Base-by-base conservation (phyloP, 2,797 vertebrate genomes). In the Streptopelia turtur region DNA sequence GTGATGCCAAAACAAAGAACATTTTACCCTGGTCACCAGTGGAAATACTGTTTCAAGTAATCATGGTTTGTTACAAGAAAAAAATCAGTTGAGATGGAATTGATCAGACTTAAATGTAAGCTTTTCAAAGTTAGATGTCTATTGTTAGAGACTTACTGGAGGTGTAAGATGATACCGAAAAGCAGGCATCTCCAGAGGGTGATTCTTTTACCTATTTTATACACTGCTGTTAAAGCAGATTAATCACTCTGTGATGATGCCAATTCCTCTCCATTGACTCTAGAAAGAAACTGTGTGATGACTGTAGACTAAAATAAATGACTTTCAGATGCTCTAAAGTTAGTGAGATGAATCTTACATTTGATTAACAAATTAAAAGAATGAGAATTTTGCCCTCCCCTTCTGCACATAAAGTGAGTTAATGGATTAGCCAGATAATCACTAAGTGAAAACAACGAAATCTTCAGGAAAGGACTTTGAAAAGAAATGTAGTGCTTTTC, bases 1-100 rank as follows among this genome's bases (percentile, higher is more conserved):
- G 59, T 79, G 64, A 86, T 11, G 28, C 50, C 90, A 93, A 95
- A 96, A 94, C 88, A 94, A 93, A 94, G 74, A 84, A 47, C 59
- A 53, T 13, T 72, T 66, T 78, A 56, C 65, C 20, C 11, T 56
- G 63, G 85, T 82, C 55, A 82, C n/a, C 0, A 0, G 47, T 77
- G 49, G 83, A 88, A 90, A 91, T 64, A 84, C 55, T 5, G 1
- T 76, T 94, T 76, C 37, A 63, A 56, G 59, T 56, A 95, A 94
- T 94, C 80, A 83, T 6, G 60, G 35, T 63, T 83, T 81, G 11
- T 86, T 92, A 92, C 39, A 70, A 60, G 80, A 89, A 90, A 39
- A 92, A 92, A 92, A 95, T 88, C 72, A 86, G 43, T 35, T 82
- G 28, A 83, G 63, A 63, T 87, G 59, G 60, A 76, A 86, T 11